Evolutionary conservation across 2,113 vertebrate genomes (phyloP).

Genomic region (Limnothrissa miodon): DNA sequence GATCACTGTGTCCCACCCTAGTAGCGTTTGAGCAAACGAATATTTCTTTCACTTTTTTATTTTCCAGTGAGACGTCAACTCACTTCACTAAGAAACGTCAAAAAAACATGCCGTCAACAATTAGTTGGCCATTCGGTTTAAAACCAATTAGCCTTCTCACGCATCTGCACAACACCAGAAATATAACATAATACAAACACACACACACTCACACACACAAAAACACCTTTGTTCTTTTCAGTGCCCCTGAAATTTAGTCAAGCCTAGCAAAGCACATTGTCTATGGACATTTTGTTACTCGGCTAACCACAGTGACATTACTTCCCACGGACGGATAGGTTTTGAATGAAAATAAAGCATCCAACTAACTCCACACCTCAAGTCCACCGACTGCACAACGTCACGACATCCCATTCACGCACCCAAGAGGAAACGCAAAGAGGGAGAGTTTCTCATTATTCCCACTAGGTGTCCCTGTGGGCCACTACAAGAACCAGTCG

Average conservation of each 20-base stretch:
- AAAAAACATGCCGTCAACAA: neutral
- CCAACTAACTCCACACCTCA: conserved; percentile 11
- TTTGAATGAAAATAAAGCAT: conserved; percentile 5
- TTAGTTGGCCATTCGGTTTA: neutral
- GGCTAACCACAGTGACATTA: neutral
- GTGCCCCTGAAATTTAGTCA: neutral
- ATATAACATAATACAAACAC: neutral
- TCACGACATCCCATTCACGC: conserved; percentile 35
- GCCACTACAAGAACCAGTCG: neutral
- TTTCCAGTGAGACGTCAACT: conserved; percentile 7
- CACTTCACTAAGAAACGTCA: neutral
- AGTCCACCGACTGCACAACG: conserved; percentile 28
- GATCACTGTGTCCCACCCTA: neutral
- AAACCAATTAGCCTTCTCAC: neutral
- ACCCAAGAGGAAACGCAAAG: conserved; percentile 12
- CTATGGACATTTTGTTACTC: neutral
- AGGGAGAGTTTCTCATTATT: conserved; percentile 2
- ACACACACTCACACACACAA: no score
- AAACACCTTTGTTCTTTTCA: neutral
- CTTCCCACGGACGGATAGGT: neutral
- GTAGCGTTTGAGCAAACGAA: neutral
- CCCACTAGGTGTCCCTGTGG: conserved; percentile 48
- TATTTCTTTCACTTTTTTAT: neutral
- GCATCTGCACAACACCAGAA: neutral
- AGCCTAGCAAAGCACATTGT: neutral